Evolutionary conservation across 2,113 vertebrate genomes (phyloP).

Genomic region (Anarhynchus alexandrinus): DNA sequence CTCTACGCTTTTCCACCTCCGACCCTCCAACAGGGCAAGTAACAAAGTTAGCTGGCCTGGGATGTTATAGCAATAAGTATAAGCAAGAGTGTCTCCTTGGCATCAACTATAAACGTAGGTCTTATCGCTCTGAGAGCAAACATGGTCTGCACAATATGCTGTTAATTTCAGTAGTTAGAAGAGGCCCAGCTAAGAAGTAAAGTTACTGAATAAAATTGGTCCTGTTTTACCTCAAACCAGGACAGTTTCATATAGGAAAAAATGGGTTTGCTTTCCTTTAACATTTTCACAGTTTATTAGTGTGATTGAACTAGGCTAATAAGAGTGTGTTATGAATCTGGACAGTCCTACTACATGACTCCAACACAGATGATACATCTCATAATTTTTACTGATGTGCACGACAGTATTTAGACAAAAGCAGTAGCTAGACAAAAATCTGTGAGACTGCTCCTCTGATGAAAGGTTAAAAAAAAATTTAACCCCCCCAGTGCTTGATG

Average conservation of each 20-base stretch:
- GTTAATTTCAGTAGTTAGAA: no score
- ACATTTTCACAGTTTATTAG: neutral
- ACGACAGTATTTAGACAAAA: neutral
- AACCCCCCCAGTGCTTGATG: fast-evolving
- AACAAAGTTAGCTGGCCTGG: no score
- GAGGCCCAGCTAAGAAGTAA: no score
- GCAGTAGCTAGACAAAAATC: neutral
- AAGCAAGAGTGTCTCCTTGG: no score
- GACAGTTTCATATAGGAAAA: neutral
- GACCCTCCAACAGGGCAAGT: no score
- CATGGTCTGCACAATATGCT: no score
- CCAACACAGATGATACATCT: neutral
- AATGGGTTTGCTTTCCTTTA: neutral
- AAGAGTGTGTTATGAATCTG: neutral
- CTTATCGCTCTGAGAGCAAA: no score
- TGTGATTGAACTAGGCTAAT: neutral
- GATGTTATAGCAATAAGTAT: no score
- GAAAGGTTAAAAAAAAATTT: neutral
- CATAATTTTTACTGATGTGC: neutral
- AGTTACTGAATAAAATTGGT: no score
- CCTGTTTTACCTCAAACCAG: no score
- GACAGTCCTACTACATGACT: neutral
- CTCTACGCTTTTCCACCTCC: no score
- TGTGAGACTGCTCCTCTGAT: neutral
- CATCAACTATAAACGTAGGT: no score